phyloP scores from a whole-genome alignment of 2,113 vertebrate genomes.

The Seriola aureovittata region DNA sequence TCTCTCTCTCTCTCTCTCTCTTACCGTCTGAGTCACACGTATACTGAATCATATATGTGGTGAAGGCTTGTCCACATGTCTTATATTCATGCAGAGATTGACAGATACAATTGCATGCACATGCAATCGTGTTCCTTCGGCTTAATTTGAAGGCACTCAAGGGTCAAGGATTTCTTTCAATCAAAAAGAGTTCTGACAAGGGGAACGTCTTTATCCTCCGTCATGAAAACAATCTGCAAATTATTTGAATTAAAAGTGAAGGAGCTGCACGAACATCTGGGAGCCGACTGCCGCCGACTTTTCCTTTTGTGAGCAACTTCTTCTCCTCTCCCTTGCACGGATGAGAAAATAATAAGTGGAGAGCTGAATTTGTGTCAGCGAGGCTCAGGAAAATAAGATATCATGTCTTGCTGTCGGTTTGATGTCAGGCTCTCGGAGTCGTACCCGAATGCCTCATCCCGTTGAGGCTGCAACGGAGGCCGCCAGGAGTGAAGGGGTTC shows the following conservation, averaged over 20 bases:
- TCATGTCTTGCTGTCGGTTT: conserved; percentile 97
- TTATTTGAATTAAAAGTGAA: conserved; percentile 92
- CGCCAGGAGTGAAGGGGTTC: conserved; percentile 89
- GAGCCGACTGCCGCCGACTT: conserved; percentile 84
- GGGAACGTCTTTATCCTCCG: conserved; percentile 88
- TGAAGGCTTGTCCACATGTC: conserved; percentile 79
- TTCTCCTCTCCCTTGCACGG: conserved; percentile 76
- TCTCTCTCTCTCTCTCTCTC: neutral
- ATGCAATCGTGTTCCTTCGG: conserved; percentile 76
- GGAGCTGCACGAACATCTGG: conserved; percentile 89
- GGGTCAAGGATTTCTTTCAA: conserved; percentile 82
- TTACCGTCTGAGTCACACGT: neutral
- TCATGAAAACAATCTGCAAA: conserved; percentile 89
- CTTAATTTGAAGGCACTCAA: conserved; percentile 80
- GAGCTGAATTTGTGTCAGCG: conserved; percentile 96
- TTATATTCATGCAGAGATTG: conserved; percentile 76
- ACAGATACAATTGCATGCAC: conserved; percentile 85
- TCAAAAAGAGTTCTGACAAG: conserved; percentile 86
- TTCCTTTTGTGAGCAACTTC: conserved; percentile 82
- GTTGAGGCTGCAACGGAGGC: conserved; percentile 88
- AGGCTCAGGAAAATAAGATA: conserved; percentile 98
- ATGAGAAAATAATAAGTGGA: conserved; percentile 94
- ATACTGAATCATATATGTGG: conserved; percentile 7
- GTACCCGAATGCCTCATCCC: conserved; percentile 92
- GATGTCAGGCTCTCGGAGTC: conserved; percentile 94